phyloP scores from a whole-genome alignment of 2,797 vertebrate genomes.

The Xenopus petersii region DNA sequence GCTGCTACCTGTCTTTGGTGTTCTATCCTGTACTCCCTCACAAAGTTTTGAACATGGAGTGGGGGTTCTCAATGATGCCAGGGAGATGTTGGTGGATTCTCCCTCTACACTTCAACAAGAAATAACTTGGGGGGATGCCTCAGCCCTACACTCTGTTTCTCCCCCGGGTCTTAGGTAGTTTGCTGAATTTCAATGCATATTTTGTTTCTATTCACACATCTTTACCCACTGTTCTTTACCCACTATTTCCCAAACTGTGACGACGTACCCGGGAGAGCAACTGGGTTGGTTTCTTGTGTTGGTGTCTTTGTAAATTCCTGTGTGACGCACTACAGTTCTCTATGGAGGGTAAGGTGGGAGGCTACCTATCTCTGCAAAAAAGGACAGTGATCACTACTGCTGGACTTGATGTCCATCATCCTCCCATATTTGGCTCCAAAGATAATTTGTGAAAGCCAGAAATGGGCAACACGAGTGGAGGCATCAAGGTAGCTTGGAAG shows the following conservation, averaged over 20 bases:
- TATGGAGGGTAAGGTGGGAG: constrained; percentile 13
- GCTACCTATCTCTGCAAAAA: constrained; percentile 2
- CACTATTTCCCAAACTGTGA: not conserved
- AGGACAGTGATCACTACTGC: constrained; percentile 9
- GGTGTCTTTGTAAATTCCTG: constrained; percentile 42
- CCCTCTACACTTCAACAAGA: constrained; percentile 5
- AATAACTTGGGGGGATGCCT: constrained; percentile 12
- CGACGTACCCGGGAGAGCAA: constrained; percentile 12
- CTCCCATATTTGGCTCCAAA: not conserved
- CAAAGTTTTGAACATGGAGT: constrained; percentile 80
- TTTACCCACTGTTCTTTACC: not conserved
- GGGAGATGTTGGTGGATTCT: constrained; percentile 13
- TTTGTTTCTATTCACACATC: not conserved
- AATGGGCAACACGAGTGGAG: not conserved
- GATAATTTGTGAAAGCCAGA: not conserved
- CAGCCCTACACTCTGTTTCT: constrained; percentile 16
- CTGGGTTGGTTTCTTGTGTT: constrained; percentile 40
- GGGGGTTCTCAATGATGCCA: constrained; percentile 33
- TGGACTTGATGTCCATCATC: not conserved
- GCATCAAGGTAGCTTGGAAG: not conserved
- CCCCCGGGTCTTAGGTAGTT: constrained; percentile 9
- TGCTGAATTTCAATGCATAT: not conserved
- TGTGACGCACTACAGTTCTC: constrained; percentile 29
- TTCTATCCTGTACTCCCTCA: constrained; percentile 77
- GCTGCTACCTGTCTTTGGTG: constrained; percentile 80